Evolutionary conservation across 1,140 invertebrate species (phyloP).

Genomic region (Zaprionus tsacasi): DNA sequence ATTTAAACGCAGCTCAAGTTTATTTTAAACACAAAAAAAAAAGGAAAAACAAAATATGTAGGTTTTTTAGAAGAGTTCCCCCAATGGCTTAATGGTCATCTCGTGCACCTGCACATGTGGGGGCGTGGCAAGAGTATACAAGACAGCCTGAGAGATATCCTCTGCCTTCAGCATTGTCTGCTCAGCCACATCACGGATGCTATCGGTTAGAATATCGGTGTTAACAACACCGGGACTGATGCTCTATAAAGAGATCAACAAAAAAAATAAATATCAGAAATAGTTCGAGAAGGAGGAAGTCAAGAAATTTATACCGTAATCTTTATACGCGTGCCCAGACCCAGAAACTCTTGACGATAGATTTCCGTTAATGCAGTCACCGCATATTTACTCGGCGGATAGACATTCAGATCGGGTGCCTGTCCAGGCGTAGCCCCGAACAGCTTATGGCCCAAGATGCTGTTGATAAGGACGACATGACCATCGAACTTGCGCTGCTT

Average conservation of each 20-base stretch:
- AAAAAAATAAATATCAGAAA: background rate
- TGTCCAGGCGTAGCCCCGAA: background rate
- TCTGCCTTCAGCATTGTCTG: background rate
- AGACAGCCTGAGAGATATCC: background rate
- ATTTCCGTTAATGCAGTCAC: constrained; percentile 1
- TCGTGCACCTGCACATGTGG: background rate
- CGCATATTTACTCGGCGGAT: background rate
- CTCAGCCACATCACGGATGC: background rate
- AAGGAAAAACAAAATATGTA: background rate
- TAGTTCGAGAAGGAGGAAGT: no score
- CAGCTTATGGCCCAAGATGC: background rate
- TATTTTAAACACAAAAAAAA: background rate
- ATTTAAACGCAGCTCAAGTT: no score
- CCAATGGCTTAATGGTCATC: background rate
- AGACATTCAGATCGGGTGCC: background rate
- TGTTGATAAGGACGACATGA: background rate
- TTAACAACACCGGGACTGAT: background rate
- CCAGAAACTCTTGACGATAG: constrained; percentile 1
- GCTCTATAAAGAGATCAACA: background rate
- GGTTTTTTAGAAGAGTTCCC: background rate
- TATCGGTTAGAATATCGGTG: background rate
- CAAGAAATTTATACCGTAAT: no score
- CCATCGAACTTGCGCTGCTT: constrained; percentile 1
- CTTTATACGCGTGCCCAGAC: background rate
- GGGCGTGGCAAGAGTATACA: background rate